These are phyloP conservation scores for Picus viridis DNA, from an alignment of 2,797 vertebrate genomes.

Conservation along the genomic window DNA sequence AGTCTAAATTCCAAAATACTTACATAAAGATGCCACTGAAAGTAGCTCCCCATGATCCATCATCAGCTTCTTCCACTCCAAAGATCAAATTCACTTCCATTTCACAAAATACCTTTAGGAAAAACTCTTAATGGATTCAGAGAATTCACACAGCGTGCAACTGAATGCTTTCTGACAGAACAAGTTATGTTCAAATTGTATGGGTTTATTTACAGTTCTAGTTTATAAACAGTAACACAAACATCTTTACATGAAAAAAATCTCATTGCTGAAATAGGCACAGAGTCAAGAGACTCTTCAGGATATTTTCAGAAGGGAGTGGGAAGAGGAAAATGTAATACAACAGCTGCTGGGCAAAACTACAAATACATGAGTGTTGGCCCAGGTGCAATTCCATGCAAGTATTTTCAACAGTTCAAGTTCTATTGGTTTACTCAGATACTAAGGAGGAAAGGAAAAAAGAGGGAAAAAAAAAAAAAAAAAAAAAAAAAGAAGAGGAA, in stretches of 20 bases:
- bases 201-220: constrained; percentile 83
- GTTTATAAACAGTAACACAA: constrained; percentile 85
- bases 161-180: constrained; percentile 36
- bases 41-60: not conserved
- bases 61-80: not conserved
- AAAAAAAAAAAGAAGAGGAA: not conserved
- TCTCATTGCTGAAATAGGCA: constrained; percentile 75
- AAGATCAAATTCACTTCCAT: not conserved
- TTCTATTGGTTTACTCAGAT: constrained; percentile 67
- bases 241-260: constrained; percentile 81
- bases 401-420: constrained; percentile 74
- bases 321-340: constrained; percentile 71
- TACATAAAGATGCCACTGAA: not conserved
- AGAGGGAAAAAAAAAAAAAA: not conserved
- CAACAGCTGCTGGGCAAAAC: constrained; percentile 60
- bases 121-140: not conserved
- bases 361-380: constrained; percentile 70
- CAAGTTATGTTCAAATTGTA: constrained; percentile 78
- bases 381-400: constrained; percentile 79
- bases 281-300: constrained; percentile 72
- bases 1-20: not conserved
- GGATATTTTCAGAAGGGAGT: constrained; percentile 60
- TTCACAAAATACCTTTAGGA: constrained; percentile 20
- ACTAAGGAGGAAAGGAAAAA: not conserved
- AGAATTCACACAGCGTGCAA: not conserved